These are phyloP conservation scores for Drosophila crucigera DNA, from an alignment of 2,888 invertebrate species.

Conservation along the genomic window DNA sequence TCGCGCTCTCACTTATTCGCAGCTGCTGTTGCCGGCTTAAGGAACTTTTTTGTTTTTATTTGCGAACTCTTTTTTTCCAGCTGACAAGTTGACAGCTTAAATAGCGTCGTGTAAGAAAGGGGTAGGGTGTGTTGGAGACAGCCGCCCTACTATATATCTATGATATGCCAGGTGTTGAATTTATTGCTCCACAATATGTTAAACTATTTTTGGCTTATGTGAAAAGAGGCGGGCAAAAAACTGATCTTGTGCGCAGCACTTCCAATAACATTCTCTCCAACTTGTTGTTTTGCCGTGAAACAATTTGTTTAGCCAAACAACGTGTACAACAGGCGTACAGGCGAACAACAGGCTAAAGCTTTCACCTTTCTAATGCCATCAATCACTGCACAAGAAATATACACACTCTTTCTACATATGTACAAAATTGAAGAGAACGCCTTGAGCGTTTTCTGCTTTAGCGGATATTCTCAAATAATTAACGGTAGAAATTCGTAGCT, in stretches of 20 bases:
- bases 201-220: not conserved
- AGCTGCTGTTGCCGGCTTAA: conserved; percentile 33
- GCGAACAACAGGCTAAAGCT: conserved; percentile 31
- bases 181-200: conserved; percentile 5
- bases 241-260: not conserved
- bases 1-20: conserved; percentile 24
- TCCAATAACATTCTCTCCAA: conserved; percentile 11
- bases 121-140: conserved; percentile 14
- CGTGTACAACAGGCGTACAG: conserved; percentile 14
- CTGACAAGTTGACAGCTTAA: conserved; percentile 66
- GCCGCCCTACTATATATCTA: conserved; percentile 6
- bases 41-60: conserved; percentile 7
- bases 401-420: not conserved
- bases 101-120: conserved; percentile 27
- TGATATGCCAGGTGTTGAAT: conserved; percentile 36
- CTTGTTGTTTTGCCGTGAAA: conserved; percentile 12
- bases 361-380: conserved; percentile 58
- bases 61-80: not conserved
- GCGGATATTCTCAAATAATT: not conserved
- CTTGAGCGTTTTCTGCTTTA: not conserved
- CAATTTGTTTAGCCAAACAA: conserved; percentile 19
- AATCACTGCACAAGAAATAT: conserved; percentile 34
- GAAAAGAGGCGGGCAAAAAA: not conserved
- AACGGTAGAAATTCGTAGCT: not conserved
- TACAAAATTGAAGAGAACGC: not conserved